A percentile compares a stretch with the other conserved stretches of the same genome.
Evolutionary conservation across 2,113 vertebrate species (phyloP).

Genomic region (Podilymbus podiceps): DNA sequence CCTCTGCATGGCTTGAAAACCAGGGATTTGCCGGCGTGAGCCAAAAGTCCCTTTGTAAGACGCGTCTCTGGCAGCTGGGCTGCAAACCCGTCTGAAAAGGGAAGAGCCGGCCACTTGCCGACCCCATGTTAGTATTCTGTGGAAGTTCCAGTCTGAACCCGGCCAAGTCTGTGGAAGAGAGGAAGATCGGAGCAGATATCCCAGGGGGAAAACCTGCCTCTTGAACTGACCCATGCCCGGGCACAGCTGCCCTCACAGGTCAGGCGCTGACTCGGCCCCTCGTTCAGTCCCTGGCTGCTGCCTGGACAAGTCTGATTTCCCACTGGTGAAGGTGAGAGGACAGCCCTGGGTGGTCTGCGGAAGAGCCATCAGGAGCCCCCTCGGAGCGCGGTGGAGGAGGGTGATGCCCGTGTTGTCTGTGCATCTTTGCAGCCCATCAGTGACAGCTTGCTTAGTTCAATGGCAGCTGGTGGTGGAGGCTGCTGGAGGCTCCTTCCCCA

Average conservation of each 20-base stretch:
- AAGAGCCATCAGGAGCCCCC: not conserved
- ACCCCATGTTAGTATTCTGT: not conserved
- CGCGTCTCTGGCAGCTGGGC: not conserved
- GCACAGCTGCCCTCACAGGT: not conserved
- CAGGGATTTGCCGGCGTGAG: not conserved
- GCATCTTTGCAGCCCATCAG: not conserved
- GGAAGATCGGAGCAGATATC: not conserved
- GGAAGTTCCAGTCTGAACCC: not conserved
- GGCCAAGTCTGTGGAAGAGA: not conserved
- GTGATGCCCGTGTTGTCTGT: fast-evolving
- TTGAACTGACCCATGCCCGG: fast-evolving
- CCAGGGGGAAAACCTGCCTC: not conserved
- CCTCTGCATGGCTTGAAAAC: not conserved
- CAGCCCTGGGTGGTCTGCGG: fast-evolving
- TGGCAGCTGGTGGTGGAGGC: not conserved
- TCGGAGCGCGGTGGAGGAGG: fast-evolving
- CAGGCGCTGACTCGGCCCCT: not conserved
- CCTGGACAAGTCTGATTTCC: not conserved
- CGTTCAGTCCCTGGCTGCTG: not conserved
- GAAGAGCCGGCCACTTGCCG: not conserved
- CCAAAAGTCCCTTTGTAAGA: not conserved
- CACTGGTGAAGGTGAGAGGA: not conserved
- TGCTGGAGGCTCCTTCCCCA: not conserved
- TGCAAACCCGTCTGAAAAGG: not conserved
- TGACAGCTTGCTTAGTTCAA: fast-evolving